Evolutionary conservation across 2,888 invertebrate genomes (phyloP).

Genomic region (Thalpophila matura): DNA sequence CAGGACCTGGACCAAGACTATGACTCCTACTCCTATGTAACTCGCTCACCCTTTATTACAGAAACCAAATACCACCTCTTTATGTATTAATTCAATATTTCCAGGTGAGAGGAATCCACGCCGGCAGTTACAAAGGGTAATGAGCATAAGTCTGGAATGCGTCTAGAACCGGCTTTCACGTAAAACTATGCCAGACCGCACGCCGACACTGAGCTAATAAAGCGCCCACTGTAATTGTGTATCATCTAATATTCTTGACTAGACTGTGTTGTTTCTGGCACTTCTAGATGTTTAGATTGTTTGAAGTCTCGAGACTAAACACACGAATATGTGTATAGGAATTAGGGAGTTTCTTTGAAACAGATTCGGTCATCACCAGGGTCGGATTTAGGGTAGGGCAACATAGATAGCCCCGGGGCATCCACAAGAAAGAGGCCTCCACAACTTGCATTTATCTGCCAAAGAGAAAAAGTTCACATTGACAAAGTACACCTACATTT

Average conservation of each 20-base stretch:
- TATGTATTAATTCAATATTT: neutral
- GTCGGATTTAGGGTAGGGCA: too few relatives aligned
- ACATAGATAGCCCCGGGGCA: too few relatives aligned
- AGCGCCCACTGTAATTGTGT: slow-evolving; percentile 6
- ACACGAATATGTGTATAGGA: too few relatives aligned
- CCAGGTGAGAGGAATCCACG: slow-evolving; percentile 1
- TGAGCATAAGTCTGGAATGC: slow-evolving; percentile 34
- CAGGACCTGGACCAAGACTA: too few relatives aligned
- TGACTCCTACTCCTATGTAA: too few relatives aligned
- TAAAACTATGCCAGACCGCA: slow-evolving; percentile 11
- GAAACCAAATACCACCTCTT: neutral
- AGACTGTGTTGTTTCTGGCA: slow-evolving; percentile 2
- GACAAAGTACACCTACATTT: too few relatives aligned
- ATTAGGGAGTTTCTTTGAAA: too few relatives aligned
- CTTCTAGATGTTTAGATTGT: neutral
- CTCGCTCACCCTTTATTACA: too few relatives aligned
- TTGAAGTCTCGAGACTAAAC: neutral
- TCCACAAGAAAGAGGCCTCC: too few relatives aligned
- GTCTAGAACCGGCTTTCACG: slow-evolving; percentile 33
- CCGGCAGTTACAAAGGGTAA: slow-evolving; percentile 18
- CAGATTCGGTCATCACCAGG: too few relatives aligned
- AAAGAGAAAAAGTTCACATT: too few relatives aligned
- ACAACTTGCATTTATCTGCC: too few relatives aligned
- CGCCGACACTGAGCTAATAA: slow-evolving; percentile 19
- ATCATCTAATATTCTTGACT: slow-evolving; percentile 1